Conservation (phyloP, 2,797 vertebrate genomes). For the Pangasius djambal region DNA sequence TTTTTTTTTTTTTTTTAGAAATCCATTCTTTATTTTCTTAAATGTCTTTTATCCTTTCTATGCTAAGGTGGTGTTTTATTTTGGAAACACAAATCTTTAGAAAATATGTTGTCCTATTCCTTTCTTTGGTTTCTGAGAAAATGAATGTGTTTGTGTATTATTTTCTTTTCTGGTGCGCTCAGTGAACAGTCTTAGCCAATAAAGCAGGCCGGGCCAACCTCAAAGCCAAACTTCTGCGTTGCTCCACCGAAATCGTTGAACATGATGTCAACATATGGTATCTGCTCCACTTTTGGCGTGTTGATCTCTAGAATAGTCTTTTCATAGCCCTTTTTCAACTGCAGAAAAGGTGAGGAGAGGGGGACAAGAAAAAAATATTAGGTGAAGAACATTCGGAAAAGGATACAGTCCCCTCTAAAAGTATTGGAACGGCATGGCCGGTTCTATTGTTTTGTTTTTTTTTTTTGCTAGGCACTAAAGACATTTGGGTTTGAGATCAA, state of each 20-base stretch:
- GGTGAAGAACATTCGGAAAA: too few species aligned
- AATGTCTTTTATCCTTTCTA: conserved; percentile 75
- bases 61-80: conserved; percentile 68
- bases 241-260: conserved; percentile 97
- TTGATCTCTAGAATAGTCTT: conserved; percentile 96
- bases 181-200: conserved; percentile 87
- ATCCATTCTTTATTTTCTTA: conserved; percentile 62
- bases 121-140: conserved; percentile 76
- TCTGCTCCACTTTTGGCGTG: conserved; percentile 95
- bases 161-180: conserved; percentile 60
- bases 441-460: neutral
- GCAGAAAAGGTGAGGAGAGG: conserved; percentile 41
- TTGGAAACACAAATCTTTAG: conserved; percentile 76
- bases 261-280: conserved; percentile 97
- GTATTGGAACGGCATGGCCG: neutral
- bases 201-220: conserved; percentile 99
- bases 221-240: conserved; percentile 97
- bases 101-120: conserved; percentile 70
- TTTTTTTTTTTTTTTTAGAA: conserved; percentile 69
- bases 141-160: conserved; percentile 67
- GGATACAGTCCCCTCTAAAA: neutral
- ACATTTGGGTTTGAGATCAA: neutral
- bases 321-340: conserved; percentile 95
- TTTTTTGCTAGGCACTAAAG: neutral
- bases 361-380: neutral